Percentiles rank a stretch among this genome's conserved stretches.
Evolutionary conservation across 2,113 vertebrate species (phyloP).

Genomic region (Ammospiza caudacuta): DNA sequence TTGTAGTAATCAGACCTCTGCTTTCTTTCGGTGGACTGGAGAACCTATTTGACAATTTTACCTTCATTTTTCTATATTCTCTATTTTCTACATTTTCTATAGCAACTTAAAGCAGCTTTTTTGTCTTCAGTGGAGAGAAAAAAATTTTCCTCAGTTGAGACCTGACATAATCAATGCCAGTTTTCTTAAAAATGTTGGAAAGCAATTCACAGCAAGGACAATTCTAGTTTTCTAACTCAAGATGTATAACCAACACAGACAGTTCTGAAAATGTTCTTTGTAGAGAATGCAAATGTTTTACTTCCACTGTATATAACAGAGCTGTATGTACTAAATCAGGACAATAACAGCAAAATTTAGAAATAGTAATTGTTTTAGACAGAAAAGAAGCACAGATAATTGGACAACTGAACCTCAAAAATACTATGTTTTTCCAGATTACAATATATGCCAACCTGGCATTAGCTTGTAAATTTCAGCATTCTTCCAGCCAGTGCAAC

Average conservation of each 20-base stretch:
- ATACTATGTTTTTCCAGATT: not conserved
- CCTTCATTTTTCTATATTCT: not conserved
- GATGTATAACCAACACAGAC: not conserved
- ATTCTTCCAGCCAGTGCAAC: not conserved
- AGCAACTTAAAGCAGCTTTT: not conserved
- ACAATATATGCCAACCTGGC: not conserved
- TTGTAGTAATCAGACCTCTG: not conserved
- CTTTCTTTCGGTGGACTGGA: not conserved
- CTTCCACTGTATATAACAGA: not conserved
- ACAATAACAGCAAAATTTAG: not conserved
- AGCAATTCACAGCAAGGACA: not conserved
- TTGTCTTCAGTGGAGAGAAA: not conserved
- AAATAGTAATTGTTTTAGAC: not conserved
- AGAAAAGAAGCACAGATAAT: not conserved
- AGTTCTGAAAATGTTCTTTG: not conserved
- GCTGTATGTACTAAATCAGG: not conserved
- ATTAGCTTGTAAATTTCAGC: not conserved
- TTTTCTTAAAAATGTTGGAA: not conserved
- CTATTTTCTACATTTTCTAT: not conserved
- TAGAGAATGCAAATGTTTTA: not conserved
- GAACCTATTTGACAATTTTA: not conserved
- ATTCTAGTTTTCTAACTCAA: not conserved
- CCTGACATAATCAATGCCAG: not conserved
- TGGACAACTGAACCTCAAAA: not conserved
- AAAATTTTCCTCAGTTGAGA: not conserved